A percentile compares a stretch with the other conserved stretches of the same genome.
These are phyloP conservation scores for Hesperia comma DNA, from an alignment of 2,888 invertebrate genomes.

Conservation along the genomic window DNA sequence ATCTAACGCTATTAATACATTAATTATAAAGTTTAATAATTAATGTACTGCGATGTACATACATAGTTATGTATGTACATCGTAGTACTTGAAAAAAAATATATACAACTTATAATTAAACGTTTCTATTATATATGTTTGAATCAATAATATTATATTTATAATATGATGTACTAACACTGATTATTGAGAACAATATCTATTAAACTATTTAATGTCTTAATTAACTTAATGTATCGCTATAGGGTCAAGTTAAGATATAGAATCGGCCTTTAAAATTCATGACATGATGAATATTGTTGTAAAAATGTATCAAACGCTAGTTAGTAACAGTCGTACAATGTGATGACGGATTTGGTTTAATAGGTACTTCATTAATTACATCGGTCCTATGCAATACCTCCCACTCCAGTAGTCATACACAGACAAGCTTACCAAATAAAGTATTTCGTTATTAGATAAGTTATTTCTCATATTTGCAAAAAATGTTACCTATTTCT, in stretches of 20 bases:
- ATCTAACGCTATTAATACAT: constrained; percentile 13
- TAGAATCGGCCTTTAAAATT: constrained; percentile 21
- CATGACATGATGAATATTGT: constrained; percentile 5
- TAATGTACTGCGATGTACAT: too few species aligned
- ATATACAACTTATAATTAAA: constrained; percentile 2
- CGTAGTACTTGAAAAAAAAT: constrained; percentile 9
- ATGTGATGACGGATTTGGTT: background rate
- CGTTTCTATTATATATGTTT: background rate
- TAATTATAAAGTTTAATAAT: background rate
- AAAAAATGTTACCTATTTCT: background rate
- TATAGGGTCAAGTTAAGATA: constrained; percentile 19
- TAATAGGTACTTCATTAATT: background rate
- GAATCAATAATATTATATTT: background rate
- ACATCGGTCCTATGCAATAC: background rate
- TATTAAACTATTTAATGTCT: constrained; percentile 7
- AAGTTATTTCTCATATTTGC: too few species aligned
- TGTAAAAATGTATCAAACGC: background rate
- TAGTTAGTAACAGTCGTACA: background rate
- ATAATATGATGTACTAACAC: constrained; percentile 3
- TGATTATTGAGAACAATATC: constrained; percentile 11
- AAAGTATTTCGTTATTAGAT: background rate
- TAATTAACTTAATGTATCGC: constrained; percentile 2
- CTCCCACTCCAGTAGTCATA: background rate
- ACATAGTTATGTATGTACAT: background rate
- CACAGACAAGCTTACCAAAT: background rate